Evolutionary conservation across 2,797 vertebrate species (phyloP).

Genomic region (Cacajao melanocephalus): DNA sequence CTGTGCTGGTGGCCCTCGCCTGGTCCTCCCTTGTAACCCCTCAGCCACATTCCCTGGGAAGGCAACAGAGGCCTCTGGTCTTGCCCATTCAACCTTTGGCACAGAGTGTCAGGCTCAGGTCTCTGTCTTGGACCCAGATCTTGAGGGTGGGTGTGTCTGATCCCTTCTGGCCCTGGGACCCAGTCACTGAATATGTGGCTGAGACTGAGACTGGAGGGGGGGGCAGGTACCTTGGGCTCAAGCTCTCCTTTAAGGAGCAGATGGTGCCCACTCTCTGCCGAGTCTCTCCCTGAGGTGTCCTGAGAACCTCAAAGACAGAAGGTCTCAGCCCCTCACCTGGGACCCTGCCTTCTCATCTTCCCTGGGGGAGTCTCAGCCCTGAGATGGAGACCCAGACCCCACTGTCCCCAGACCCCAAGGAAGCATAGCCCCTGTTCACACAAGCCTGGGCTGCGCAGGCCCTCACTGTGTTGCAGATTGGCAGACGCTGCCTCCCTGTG

Average conservation of each 20-base stretch:
- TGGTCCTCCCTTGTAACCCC: not conserved
- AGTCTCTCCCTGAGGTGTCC: not conserved
- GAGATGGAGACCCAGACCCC: not conserved
- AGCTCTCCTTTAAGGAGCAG: not conserved
- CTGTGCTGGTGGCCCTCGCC: not conserved
- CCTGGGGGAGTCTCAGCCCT: not conserved
- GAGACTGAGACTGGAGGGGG: too few relatives aligned
- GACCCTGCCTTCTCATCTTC: not conserved
- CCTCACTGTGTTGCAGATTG: constrained; percentile 42
- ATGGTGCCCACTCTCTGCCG: not conserved
- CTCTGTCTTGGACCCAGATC: not conserved
- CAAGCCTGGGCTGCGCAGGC: not conserved
- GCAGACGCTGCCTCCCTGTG: not conserved
- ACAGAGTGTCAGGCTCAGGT: not conserved
- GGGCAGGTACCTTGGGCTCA: too few relatives aligned
- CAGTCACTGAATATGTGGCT: not conserved
- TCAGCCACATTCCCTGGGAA: not conserved
- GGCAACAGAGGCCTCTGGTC: not conserved
- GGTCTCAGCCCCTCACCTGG: not conserved
- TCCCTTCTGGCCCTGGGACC: not conserved
- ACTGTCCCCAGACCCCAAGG: not conserved
- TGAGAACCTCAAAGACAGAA: not conserved
- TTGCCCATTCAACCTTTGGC: too few relatives aligned
- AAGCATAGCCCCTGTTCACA: rapidly evolving
- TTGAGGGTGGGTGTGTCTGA: rapidly evolving